A percentile compares a stretch with the other conserved stretches of the same genome.
These are phyloP conservation scores for Ectropis crepuscularia DNA, from an alignment of 2,888 invertebrate genomes.

Conservation along the genomic window DNA sequence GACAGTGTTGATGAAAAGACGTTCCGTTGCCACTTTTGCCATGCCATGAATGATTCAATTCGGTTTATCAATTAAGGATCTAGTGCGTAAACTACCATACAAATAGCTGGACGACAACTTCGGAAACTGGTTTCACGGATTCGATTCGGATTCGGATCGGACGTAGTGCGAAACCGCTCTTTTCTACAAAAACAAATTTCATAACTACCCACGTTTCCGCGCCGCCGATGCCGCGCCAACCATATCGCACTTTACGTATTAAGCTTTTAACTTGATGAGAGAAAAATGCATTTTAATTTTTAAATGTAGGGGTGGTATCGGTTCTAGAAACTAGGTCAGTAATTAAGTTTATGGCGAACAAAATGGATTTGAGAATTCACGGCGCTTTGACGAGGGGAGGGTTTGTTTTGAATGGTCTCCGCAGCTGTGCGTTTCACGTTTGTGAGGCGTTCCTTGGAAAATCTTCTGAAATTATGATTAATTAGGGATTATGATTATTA, in stretches of 20 bases:
- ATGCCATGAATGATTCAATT: too few species aligned
- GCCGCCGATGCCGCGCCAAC: slow-evolving; percentile 29
- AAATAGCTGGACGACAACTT: too few species aligned
- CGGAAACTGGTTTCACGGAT: too few species aligned
- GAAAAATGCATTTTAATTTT: slow-evolving; percentile 30
- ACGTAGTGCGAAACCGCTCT: too few species aligned
- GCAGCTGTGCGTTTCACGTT: slow-evolving; percentile 12
- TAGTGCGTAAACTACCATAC: too few species aligned
- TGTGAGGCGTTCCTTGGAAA: slow-evolving; percentile 1
- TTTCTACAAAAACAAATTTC: too few species aligned
- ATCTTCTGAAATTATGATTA: slow-evolving; percentile 9
- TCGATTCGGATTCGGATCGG: too few species aligned
- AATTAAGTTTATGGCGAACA: slow-evolving; percentile 19
- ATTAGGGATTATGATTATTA: neutral
- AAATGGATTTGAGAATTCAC: slow-evolving; percentile 14
- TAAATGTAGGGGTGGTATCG: slow-evolving; percentile 20
- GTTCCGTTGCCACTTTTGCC: too few species aligned
- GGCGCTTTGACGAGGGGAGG: slow-evolving; percentile 17
- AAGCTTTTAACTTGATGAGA: slow-evolving; percentile 40
- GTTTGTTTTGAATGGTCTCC: slow-evolving; percentile 13
- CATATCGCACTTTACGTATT: slow-evolving; percentile 33
- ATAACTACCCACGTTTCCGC: too few species aligned
- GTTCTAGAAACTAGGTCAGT: slow-evolving; percentile 22
- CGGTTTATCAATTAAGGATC: too few species aligned
- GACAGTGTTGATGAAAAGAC: too few species aligned